These are phyloP conservation scores for Dexiosoma caninum DNA, from an alignment of 2,888 invertebrate species.

Conservation along the genomic window DNA sequence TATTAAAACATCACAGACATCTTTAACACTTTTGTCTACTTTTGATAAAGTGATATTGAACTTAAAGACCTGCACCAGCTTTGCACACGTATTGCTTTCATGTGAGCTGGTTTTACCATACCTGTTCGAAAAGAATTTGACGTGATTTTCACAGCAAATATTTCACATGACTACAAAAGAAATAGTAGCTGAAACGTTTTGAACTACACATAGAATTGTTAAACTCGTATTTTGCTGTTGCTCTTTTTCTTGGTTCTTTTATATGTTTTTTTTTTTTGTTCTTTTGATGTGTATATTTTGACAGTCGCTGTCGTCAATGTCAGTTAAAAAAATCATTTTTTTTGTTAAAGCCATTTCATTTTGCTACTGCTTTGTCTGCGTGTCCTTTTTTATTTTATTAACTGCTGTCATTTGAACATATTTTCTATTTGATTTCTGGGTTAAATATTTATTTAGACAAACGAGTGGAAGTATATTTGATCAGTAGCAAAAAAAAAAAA, in stretches of 20 bases:
- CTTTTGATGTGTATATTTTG: constrained; percentile 42
- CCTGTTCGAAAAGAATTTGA: constrained; percentile 37
- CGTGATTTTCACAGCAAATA: constrained; percentile 41
- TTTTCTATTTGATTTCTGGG: constrained; percentile 69
- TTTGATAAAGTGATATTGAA: too few species aligned
- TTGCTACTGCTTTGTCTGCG: neutral
- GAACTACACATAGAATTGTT: constrained; percentile 28
- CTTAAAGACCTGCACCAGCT: too few species aligned
- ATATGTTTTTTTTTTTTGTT: constrained; percentile 4
- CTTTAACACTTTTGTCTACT: too few species aligned
- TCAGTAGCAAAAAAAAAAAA: constrained; percentile 15
- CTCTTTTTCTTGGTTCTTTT: neutral
- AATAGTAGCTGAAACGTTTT: constrained; percentile 26
- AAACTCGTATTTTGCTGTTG: constrained; percentile 2
- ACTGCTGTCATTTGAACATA: constrained; percentile 43
- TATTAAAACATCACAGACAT: too few species aligned
- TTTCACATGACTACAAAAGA: constrained; percentile 44
- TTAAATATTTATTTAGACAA: constrained; percentile 73
- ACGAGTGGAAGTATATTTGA: constrained; percentile 72
- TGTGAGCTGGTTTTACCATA: constrained; percentile 26
- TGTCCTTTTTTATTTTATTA: neutral
- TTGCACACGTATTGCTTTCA: too few species aligned
- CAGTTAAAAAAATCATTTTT: constrained; percentile 12
- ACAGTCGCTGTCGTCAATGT: constrained; percentile 48
- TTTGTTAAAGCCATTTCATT: constrained; percentile 17